A percentile compares a stretch with the other conserved stretches of the same genome.
Evolutionary conservation across 2,888 invertebrate species (phyloP).

Genomic region (Polydrusus cervinus): DNA sequence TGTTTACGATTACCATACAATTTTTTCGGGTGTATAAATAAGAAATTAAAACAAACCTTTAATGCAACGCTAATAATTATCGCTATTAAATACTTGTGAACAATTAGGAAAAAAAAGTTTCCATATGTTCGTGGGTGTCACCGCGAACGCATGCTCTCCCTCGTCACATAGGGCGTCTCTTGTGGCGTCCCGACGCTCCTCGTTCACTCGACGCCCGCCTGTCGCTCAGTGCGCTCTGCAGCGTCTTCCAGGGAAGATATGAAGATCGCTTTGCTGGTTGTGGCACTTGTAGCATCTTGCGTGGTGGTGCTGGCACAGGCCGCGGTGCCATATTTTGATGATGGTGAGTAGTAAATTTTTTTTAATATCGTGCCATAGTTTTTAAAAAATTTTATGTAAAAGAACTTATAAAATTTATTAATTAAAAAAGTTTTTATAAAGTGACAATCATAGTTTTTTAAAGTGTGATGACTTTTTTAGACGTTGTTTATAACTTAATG

Average conservation of each 20-base stretch:
- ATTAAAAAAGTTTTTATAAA: neutral
- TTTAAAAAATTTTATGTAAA: too few relatives aligned
- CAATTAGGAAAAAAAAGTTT: conserved; percentile 41
- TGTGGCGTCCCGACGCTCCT: conserved; percentile 63
- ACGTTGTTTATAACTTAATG: too few relatives aligned
- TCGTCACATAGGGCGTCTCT: conserved; percentile 57
- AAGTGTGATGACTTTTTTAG: neutral
- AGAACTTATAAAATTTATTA: neutral
- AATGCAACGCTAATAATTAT: too few relatives aligned
- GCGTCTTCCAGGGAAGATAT: conserved; percentile 62
- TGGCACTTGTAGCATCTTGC: conserved; percentile 67
- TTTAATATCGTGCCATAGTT: neutral
- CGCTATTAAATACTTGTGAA: conserved; percentile 2
- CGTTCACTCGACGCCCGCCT: conserved; percentile 52
- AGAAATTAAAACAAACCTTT: too few relatives aligned
- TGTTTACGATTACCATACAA: too few relatives aligned
- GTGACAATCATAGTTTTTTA: neutral
- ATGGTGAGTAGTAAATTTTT: conserved; percentile 45
- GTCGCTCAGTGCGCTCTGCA: conserved; percentile 42
- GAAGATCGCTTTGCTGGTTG: conserved; percentile 68
- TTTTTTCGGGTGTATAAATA: too few relatives aligned
- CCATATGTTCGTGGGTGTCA: conserved; percentile 60
- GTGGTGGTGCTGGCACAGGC: conserved; percentile 65
- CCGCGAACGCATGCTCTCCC: conserved; percentile 45
- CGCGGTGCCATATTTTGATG: conserved; percentile 50